Evolutionary conservation across 2,113 vertebrate genomes (phyloP), one percentile per base, ranked within the genome.

Genomic region (Oreochromis niloticus): DNA sequence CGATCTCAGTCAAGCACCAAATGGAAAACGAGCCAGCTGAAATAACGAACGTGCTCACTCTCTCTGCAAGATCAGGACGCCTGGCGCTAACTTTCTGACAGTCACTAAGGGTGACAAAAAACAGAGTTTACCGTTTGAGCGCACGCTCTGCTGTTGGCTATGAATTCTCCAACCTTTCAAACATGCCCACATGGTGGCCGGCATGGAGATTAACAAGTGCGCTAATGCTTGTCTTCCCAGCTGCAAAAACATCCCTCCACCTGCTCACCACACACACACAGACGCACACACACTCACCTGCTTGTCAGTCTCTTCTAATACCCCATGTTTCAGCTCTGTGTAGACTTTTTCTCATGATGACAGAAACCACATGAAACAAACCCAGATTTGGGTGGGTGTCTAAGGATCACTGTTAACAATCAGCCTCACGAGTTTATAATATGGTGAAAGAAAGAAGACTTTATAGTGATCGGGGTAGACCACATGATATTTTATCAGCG

Each of bases 191-290:
- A 61, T 43, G 34, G 57, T 7, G 8, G 41, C 36, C 46, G 5
- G 54, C 50, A 12, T 10, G 55, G 61, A 66, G 84, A 56, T 79
- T 46, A 78, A 78, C 82, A 43, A 87, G 81, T 41, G 39, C 2
- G 5, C 52, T 41, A 87, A 85, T 71, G 48, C 27, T 84, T 63
- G 82, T 87, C 79, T 71, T 66, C 66, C 91, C 94, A 94, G 92
- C 93, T 95, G 94, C 89, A 61, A 93, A 94, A 94, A 96, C 90
- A 95, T 66, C 66, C 80, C 43, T 86, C 84, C 88, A 92, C 84
- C 90, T 90, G 86, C 80, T 57, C 55, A 8, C 27, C 71, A 16
- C 39, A 22, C 52, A 54, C 73, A 57, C 41, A 75, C 59, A 34
- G 2, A 3, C 9, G 2, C 57, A 36, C 59, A 19, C 59, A 63